Evolutionary conservation across 2,888 invertebrate species (phyloP).

Genomic region (Drosophila infuscata): DNA sequence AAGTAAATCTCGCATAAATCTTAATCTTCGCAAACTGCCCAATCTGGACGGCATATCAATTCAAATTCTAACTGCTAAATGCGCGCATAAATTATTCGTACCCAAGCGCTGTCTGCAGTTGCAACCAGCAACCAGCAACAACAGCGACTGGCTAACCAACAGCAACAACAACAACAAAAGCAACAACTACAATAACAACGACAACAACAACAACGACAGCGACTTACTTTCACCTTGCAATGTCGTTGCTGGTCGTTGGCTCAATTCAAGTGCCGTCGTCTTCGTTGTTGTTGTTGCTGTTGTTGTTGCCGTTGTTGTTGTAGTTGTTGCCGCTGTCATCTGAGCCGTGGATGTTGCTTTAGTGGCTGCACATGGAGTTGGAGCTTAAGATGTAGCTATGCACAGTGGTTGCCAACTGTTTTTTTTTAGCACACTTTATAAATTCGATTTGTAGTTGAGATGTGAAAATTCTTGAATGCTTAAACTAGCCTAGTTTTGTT

Average conservation of each 20-base stretch:
- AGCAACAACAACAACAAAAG: slow-evolving; percentile 10
- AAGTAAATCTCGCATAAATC: slow-evolving; percentile 73
- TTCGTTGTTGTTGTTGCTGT: slow-evolving; percentile 29
- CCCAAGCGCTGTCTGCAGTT: slow-evolving; percentile 35
- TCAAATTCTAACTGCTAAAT: slow-evolving; percentile 72
- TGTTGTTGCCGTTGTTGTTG: slow-evolving; percentile 4
- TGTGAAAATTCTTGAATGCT: not conserved
- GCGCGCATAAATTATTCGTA: slow-evolving; percentile 62
- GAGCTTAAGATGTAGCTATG: not conserved
- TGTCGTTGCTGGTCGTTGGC: slow-evolving; percentile 85
- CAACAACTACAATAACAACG: slow-evolving; percentile 19
- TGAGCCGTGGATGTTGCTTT: slow-evolving; percentile 53
- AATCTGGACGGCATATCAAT: slow-evolving; percentile 70
- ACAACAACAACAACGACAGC: slow-evolving; percentile 47
- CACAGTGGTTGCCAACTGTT: not conserved
- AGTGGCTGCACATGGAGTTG: slow-evolving; percentile 10
- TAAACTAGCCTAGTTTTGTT: no score
- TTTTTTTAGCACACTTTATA: not conserved
- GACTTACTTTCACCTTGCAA: slow-evolving; percentile 85
- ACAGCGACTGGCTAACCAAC: slow-evolving; percentile 25
- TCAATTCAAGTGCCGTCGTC: slow-evolving; percentile 71
- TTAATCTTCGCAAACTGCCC: slow-evolving; percentile 49
- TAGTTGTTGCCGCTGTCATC: slow-evolving; percentile 45
- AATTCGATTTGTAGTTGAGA: not conserved
- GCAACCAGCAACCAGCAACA: slow-evolving; percentile 17